Evolutionary conservation across 2,797 vertebrate species (phyloP).

Genomic region (Hydrocynus forskahlii): DNA sequence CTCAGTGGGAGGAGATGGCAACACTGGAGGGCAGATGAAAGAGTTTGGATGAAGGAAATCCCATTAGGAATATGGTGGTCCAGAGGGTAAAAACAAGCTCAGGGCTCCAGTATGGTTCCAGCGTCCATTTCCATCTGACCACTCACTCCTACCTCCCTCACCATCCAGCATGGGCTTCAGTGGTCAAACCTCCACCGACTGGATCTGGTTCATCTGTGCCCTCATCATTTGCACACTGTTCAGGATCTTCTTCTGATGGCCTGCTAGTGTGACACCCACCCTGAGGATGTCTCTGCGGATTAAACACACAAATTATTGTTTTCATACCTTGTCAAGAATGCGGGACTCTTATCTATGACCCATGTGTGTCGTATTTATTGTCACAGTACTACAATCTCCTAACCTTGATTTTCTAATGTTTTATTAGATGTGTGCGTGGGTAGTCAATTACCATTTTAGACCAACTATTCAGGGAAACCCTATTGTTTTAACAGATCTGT

Average conservation of each 20-base stretch:
- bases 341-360: neutral
- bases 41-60: conserved; percentile 52
- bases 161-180: conserved; percentile 20
- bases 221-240: conserved; percentile 99
- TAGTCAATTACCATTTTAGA: too few relatives aligned
- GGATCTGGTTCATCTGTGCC: conserved; percentile 99
- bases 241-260: conserved; percentile 99
- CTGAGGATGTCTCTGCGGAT: conserved; percentile 92
- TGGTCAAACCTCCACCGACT: conserved; percentile 97
- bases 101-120: conserved; percentile 28
- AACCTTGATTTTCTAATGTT: too few relatives aligned
- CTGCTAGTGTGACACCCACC: conserved; percentile 96
- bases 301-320: conserved; percentile 42
- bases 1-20: conserved; percentile 45
- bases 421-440: too few relatives aligned
- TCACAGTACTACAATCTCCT: neutral
- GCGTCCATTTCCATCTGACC: conserved; percentile 52
- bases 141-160: conserved; percentile 58
- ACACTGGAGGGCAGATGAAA: conserved; percentile 52
- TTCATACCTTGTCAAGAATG: neutral
- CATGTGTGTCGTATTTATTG: neutral
- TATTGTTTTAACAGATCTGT: too few relatives aligned
- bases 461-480: too few relatives aligned
- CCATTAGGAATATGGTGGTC: conserved; percentile 49
- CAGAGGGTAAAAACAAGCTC: conserved; percentile 51